A percentile compares a stretch with the other conserved stretches of the same genome.
phyloP scores from a whole-genome alignment of 2,797 vertebrate genomes.

The Danio albolineatus region DNA sequence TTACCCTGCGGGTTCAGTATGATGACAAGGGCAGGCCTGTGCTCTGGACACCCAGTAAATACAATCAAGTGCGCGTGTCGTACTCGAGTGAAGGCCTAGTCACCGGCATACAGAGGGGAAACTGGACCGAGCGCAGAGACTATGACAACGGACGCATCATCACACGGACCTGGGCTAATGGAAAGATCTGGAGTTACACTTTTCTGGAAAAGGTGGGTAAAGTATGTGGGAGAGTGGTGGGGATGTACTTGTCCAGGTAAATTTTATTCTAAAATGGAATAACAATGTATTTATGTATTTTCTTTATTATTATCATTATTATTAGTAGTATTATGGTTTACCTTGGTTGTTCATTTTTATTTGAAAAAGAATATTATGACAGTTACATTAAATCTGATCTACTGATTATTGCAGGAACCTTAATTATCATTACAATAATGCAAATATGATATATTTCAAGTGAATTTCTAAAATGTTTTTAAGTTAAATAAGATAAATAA shows the following conservation, averaged over 20 bases:
- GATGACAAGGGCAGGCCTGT: slow-evolving; percentile 89
- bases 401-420: background rate
- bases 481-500: too few species aligned
- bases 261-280: background rate
- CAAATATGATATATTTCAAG: too few species aligned
- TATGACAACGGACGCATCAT: slow-evolving; percentile 93
- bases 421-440: background rate
- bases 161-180: slow-evolving; percentile 95
- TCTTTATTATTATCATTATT: background rate
- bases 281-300: background rate
- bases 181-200: slow-evolving; percentile 99
- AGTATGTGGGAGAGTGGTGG: slow-evolving; percentile 13
- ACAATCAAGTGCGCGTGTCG: slow-evolving; percentile 95
- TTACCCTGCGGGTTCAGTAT: slow-evolving; percentile 96
- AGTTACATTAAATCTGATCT: too few species aligned
- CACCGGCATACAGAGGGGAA: slow-evolving; percentile 93
- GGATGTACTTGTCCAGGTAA: background rate
- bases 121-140: slow-evolving; percentile 95
- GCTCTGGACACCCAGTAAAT: slow-evolving; percentile 95
- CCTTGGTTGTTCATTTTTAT: background rate
- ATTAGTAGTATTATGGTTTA: background rate
- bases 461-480: too few species aligned
- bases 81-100: slow-evolving; percentile 90
- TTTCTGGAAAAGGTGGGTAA: slow-evolving; percentile 89
- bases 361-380: background rate